These are phyloP conservation scores for Leptocoma aspasia DNA, from an alignment of 2,113 vertebrate genomes.

Conservation along the genomic window DNA sequence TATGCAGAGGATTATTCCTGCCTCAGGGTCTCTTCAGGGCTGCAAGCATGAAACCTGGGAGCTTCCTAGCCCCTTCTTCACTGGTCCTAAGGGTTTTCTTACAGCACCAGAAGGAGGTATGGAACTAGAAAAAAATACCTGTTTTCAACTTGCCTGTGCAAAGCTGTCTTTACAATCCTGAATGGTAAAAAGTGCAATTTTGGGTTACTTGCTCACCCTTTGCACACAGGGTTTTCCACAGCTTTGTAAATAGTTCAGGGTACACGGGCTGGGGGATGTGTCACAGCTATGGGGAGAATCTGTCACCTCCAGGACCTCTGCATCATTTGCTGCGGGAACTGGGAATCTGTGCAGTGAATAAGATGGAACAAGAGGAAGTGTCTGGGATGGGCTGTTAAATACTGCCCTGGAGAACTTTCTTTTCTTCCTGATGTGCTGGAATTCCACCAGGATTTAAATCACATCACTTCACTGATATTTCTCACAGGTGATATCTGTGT, in stretches of 20 bases:
- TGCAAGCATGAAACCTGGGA: neutral
- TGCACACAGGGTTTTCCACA: neutral
- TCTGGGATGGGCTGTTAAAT: constrained; percentile 14
- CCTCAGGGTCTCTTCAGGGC: neutral
- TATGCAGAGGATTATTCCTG: neutral
- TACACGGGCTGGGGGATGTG: neutral
- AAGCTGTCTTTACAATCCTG: neutral
- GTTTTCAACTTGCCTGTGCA: neutral
- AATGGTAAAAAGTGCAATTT: neutral
- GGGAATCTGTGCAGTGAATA: neutral
- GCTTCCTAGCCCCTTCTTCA: neutral
- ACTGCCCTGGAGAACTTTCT: neutral
- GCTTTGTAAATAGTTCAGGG: neutral
- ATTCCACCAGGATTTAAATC: neutral
- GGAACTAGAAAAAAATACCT: neutral
- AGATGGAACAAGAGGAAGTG: neutral
- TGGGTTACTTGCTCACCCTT: neutral
- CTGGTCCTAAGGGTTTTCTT: neutral
- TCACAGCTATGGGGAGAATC: neutral
- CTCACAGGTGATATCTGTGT: constrained; percentile 13
- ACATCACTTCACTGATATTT: neutral
- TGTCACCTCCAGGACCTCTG: neutral
- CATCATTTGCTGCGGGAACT: neutral
- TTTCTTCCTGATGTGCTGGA: neutral
- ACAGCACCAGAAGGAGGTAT: neutral